Evolutionary conservation across 2,113 vertebrate genomes (phyloP).

Genomic region (Sturnus vulgaris): DNA sequence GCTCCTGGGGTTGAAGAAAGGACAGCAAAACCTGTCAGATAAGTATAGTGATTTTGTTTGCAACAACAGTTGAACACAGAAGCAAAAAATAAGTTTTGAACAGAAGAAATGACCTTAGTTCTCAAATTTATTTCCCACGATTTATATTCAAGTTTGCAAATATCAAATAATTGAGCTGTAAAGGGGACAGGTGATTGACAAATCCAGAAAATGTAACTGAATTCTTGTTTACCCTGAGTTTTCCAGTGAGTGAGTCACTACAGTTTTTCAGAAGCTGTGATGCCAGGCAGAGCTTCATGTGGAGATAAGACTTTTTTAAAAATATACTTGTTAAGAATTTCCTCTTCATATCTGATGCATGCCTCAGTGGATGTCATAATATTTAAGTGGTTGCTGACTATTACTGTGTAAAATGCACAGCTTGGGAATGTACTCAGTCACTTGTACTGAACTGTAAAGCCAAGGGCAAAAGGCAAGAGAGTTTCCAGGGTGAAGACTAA

Average conservation of each 20-base stretch:
- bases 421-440: background rate
- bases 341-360: background rate
- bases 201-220: background rate
- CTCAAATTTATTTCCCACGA: background rate
- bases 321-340: conserved; percentile 14
- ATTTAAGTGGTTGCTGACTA: background rate
- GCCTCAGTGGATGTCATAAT: background rate
- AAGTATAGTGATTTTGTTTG: background rate
- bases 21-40: background rate
- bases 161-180: background rate
- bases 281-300: background rate
- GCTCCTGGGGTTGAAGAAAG: background rate
- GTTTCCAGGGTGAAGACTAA: background rate
- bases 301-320: background rate
- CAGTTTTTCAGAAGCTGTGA: background rate
- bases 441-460: background rate
- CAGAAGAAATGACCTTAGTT: background rate
- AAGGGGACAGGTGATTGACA: background rate
- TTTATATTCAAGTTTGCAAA: background rate
- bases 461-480: background rate
- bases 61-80: background rate
- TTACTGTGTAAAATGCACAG: background rate
- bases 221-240: background rate
- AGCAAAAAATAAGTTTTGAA: background rate
- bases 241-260: background rate